Percentiles rank a stretch among this genome's conserved stretches.
Evolutionary conservation across 1,140 invertebrate genomes (phyloP).

Genomic region (Trachymyrmex septentrionalis): DNA sequence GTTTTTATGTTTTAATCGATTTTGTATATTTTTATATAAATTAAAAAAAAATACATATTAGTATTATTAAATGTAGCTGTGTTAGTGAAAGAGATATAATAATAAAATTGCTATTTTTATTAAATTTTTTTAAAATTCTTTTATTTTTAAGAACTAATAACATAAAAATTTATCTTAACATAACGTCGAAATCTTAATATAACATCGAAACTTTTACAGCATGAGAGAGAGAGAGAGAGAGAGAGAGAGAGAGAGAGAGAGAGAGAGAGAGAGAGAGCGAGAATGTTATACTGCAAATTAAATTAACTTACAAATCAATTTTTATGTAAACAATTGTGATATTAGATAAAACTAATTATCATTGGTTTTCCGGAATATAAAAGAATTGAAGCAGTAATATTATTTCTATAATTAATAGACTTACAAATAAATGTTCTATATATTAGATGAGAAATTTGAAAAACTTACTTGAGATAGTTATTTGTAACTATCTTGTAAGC

Average conservation of each 20-base stretch:
- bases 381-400: background rate
- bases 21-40: background rate
- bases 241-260: background rate
- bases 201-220: background rate
- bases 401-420: background rate
- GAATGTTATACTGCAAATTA: background rate
- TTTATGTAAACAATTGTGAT: background rate
- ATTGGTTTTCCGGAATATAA: background rate
- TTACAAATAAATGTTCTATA: background rate
- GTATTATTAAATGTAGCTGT: background rate
- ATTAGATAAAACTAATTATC: background rate
- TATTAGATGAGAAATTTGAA: background rate
- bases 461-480: too few species aligned
- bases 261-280: background rate
- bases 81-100: background rate
- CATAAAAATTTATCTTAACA: background rate
- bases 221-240: background rate
- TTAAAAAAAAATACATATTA: background rate
- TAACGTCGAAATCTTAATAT: background rate
- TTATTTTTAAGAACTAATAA: background rate
- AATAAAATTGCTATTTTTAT: background rate
- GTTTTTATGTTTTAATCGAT: background rate
- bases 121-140: background rate
- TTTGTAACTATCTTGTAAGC: background rate
- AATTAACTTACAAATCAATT: slow-evolving; percentile 12